Percentiles rank a stretch among this genome's conserved stretches.
Evolutionary conservation across 2,888 invertebrate species (phyloP).

Genomic region (Dryococelus australis): DNA sequence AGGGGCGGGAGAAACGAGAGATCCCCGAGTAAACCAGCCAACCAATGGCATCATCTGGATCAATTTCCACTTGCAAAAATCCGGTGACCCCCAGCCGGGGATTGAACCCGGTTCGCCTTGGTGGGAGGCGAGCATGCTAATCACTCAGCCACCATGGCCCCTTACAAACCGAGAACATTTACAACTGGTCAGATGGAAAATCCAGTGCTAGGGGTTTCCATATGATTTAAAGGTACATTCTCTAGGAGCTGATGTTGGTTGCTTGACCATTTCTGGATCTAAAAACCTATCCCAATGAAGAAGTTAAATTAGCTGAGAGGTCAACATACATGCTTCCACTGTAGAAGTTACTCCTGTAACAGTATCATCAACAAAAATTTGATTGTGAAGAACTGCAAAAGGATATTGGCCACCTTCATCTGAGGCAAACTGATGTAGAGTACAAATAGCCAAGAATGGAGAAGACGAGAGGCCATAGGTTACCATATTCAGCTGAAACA

Average conservation of each 20-base stretch:
- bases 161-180: too few species aligned
- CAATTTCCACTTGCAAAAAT: too few species aligned
- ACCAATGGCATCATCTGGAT: too few species aligned
- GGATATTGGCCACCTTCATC: too few species aligned
- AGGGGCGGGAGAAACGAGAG: too few species aligned
- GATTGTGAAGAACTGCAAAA: background rate
- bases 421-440: background rate
- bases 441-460: background rate
- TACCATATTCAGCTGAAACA: background rate
- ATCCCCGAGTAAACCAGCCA: too few species aligned
- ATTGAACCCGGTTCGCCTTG: too few species aligned
- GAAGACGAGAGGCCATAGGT: background rate
- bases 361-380: background rate
- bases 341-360: background rate
- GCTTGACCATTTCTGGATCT: background rate
- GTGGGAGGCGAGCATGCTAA: too few species aligned
- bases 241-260: background rate
- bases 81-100: too few species aligned
- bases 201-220: too few species aligned
- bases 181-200: too few species aligned
- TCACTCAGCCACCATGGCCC: too few species aligned
- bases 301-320: background rate
- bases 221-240: background rate
- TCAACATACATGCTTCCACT: background rate
- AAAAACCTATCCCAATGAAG: background rate